A percentile compares a stretch with the other conserved stretches of the same genome.
Evolutionary conservation across 2,888 invertebrate genomes (phyloP).

Genomic region (Trilocha varians): DNA sequence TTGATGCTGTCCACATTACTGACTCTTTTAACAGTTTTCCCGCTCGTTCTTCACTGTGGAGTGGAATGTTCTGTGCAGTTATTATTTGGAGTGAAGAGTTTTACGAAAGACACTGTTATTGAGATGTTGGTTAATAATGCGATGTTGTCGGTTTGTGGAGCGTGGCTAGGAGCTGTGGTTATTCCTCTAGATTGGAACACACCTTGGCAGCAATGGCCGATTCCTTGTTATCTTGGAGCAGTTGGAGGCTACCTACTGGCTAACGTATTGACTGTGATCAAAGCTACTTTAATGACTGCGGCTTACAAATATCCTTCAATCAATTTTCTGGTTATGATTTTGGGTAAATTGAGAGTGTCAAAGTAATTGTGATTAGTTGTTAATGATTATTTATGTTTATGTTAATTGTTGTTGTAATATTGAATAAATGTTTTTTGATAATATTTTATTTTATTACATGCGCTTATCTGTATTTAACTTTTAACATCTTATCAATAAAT

Average conservation of each 20-base stretch:
- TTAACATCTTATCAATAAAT: too few species aligned
- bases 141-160: constrained; percentile 77
- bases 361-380: constrained; percentile 33
- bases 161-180: constrained; percentile 88
- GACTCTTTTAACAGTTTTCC: constrained; percentile 75
- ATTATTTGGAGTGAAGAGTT: constrained; percentile 64
- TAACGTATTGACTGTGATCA: constrained; percentile 68
- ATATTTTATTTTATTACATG: too few species aligned
- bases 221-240: constrained; percentile 80
- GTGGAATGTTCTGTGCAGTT: constrained; percentile 69
- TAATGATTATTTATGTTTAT: constrained; percentile 7
- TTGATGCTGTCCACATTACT: constrained; percentile 76
- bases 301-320: constrained; percentile 49
- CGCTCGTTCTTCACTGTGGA: constrained; percentile 75
- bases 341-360: constrained; percentile 37
- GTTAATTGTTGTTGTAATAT: too few species aligned
- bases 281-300: constrained; percentile 45
- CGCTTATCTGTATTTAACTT: too few species aligned
- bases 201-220: constrained; percentile 89
- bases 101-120: constrained; percentile 63
- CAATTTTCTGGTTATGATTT: constrained; percentile 36
- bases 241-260: constrained; percentile 74
- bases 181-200: constrained; percentile 94
- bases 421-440: too few species aligned
- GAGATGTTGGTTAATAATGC: constrained; percentile 74